A percentile compares a stretch with the other conserved stretches of the same genome.
Evolutionary conservation across 2,797 vertebrate species (phyloP).

Genomic region (Rhinoraja longicauda): DNA sequence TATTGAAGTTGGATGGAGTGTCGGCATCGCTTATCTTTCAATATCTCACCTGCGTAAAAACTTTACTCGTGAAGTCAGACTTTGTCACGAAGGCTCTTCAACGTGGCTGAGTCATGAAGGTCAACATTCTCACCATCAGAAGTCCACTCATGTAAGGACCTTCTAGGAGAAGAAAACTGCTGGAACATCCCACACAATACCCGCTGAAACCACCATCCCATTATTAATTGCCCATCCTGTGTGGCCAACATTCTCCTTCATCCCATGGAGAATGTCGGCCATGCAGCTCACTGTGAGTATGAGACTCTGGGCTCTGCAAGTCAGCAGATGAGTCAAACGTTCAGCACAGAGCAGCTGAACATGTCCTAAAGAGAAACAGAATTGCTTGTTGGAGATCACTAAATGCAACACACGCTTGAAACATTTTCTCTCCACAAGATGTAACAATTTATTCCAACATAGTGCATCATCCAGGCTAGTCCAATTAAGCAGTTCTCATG

Average conservation of each 20-base stretch:
- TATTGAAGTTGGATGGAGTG: not conserved
- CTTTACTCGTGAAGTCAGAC: not conserved
- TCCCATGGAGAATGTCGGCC: too few species aligned
- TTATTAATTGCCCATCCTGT: too few species aligned
- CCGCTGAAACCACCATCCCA: too few species aligned
- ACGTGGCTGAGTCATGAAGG: not conserved
- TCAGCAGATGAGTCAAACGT: too few species aligned
- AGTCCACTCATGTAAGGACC: not conserved
- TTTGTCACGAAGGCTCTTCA: not conserved
- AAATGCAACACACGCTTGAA: not conserved
- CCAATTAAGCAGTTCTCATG: not conserved
- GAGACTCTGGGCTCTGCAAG: too few species aligned
- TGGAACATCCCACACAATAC: not conserved
- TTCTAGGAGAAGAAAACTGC: not conserved
- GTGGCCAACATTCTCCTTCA: too few species aligned
- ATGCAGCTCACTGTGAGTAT: too few species aligned
- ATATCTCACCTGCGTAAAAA: not conserved
- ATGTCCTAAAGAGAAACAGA: not conserved
- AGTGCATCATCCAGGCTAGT: not conserved
- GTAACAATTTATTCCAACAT: not conserved
- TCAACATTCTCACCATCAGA: not conserved
- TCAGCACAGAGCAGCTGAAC: too few species aligned
- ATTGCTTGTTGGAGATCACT: not conserved
- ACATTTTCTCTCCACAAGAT: not conserved
- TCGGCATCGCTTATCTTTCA: not conserved